Evolutionary conservation across 2,888 invertebrate species (phyloP), one percentile per base, ranked within the genome.

Genomic region (Pilophorus perplexus): DNA sequence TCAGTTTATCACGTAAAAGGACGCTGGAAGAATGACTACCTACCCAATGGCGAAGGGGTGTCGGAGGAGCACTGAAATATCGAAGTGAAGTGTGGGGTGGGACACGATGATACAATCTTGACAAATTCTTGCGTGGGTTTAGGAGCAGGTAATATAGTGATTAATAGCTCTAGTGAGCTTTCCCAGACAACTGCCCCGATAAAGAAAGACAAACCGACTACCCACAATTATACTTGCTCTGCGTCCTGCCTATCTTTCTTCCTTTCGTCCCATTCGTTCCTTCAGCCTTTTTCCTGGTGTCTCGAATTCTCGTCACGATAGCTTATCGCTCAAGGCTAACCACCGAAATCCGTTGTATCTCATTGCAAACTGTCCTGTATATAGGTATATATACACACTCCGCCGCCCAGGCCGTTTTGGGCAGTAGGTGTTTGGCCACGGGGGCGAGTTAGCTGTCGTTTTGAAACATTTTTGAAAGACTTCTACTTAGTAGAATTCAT

Each of bases 91-190:
- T 55, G 48, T 59, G 64, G 65, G 50, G 64, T 16, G 65, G 67
- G 64, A 57, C 57, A 37, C 12, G n/a, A 62, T 55, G 67, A 68
- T 68, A 68, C 44, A 16, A 68, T 68, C 67, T 68, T 68, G 67
- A 68, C 67, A 68, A 68, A 68, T 68, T 64, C 67, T 59, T 54
- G 67, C 57, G 64, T 64, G 64, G 67, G 67, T 48, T 64, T 52
- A 66, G 57, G 66, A 33, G 57, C 22, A 64, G 64, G 67, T 64
- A 68, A 68, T 68, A 68, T 68, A 64, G 67, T 68, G 67, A 68
- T 64, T 64, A 65, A 68, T 68, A 64, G 67, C 57, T 52, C 57
- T 33, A 57, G 66, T 57, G 66, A 66, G 66, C 66, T 66, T 66
- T 66, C 52, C 66, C 57, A 57, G 66, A 66, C 66, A 66, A 66